Percentiles rank a stretch among this genome's conserved stretches.
Evolutionary conservation across 2,113 vertebrate species (phyloP).

Genomic region (Nansenia antarctica): DNA sequence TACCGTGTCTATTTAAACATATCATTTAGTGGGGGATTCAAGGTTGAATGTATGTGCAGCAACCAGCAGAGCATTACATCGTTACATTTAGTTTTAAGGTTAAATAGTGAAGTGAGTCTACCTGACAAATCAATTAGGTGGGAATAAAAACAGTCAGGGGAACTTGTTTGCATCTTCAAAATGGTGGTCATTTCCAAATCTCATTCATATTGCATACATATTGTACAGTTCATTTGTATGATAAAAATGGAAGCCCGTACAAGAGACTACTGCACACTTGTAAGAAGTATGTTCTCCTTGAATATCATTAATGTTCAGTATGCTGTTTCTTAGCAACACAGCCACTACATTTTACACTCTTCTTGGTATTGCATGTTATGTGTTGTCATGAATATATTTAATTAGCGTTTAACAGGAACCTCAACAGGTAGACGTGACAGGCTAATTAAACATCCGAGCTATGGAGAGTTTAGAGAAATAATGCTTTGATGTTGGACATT

Average conservation of each 20-base stretch:
- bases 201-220: background rate
- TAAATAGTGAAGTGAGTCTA: background rate
- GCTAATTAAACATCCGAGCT: constrained; percentile 51
- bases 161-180: background rate
- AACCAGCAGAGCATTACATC: background rate
- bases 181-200: background rate
- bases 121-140: background rate
- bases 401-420: constrained; percentile 61
- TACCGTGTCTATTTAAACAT: constrained; percentile 66
- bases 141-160: background rate
- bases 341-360: constrained; percentile 66
- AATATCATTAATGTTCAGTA: constrained; percentile 27
- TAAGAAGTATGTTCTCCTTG: background rate
- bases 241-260: background rate
- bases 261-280: constrained; percentile 5
- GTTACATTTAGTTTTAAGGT: background rate
- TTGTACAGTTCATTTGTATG: background rate
- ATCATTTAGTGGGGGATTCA: constrained; percentile 60
- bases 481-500: constrained; percentile 53
- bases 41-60: constrained; percentile 25
- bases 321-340: constrained; percentile 76
- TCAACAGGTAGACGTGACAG: constrained; percentile 64
- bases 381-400: constrained; percentile 75
- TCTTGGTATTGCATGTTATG: constrained; percentile 68
- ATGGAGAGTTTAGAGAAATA: constrained; percentile 27